These are phyloP conservation scores for Acanthochromis polyacanthus DNA, from an alignment of 2,113 vertebrate genomes.

Conservation along the genomic window DNA sequence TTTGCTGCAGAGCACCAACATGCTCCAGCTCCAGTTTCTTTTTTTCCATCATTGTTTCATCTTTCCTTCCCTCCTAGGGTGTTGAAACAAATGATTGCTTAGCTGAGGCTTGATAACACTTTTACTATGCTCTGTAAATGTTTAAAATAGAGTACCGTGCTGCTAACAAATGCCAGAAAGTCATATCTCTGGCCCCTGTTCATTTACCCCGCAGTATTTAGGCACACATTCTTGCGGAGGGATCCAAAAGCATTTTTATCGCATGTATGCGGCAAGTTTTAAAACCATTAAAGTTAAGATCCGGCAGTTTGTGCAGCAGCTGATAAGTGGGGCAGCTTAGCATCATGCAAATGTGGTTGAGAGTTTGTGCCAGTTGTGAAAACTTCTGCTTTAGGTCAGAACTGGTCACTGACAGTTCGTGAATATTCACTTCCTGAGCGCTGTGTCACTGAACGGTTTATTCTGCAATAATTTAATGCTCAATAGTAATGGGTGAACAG, in stretches of 20 bases:
- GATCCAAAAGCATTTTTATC: constrained; percentile 53
- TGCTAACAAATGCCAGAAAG: constrained; percentile 49
- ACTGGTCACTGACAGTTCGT: constrained; percentile 41
- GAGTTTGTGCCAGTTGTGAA: constrained; percentile 45
- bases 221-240: constrained; percentile 32
- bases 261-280: constrained; percentile 20
- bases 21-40: not conserved
- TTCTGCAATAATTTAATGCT: constrained; percentile 31
- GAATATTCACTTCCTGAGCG: not conserved
- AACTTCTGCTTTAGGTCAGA: constrained; percentile 39
- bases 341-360: constrained; percentile 36
- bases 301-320: constrained; percentile 39
- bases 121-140: constrained; percentile 37
- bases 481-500: constrained; percentile 30
- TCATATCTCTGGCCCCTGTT: constrained; percentile 55
- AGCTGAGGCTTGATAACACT: constrained; percentile 16
- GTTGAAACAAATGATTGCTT: constrained; percentile 47
- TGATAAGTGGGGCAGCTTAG: constrained; percentile 60
- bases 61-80: constrained; percentile 9
- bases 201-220: constrained; percentile 56
- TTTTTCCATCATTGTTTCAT: constrained; percentile 31
- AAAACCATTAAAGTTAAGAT: constrained; percentile 61
- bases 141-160: constrained; percentile 53
- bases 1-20: constrained; percentile 12
- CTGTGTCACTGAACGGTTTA: constrained; percentile 11